Base-by-base conservation (phyloP, 1,140 invertebrate species). In the Euura lappo region DNA sequence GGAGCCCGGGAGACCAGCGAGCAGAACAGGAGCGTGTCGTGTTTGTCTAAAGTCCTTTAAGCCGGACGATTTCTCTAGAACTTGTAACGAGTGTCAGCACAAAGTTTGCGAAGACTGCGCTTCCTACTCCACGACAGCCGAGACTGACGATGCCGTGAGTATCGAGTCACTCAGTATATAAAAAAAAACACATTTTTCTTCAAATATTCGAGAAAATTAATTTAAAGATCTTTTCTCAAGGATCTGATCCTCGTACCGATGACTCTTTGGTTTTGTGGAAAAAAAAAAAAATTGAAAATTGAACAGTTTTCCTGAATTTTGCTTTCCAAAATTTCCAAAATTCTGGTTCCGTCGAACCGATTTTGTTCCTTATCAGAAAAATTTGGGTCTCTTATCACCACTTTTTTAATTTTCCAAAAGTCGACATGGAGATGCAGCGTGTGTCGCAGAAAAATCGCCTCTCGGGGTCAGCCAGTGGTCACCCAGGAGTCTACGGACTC, bases 101-200 rank as follows among this genome's bases (percentile, higher is more conserved):
- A 92, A 94, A 77, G 95, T 97, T 60, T 97, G 96, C 84, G 96
- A 97, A 84, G 96, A 97, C 86, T 97, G 96, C 81, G 94, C 94
- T 68, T 96, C 94, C 51, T 97, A 97, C 85, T 96, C 94, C 74
- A 95, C 94, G 81, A 91, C 92, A 67, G 92, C 93, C 65, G 94
- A 95, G 79, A 92, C 93, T 74, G 92, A 95, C 80, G 94, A 95
- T 81, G 90, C 91, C 86, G 94, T 95, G 88, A 91, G 87, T 87
- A 60, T 28, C 28, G 28, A 28, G 28, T 28, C 28, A 28, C 28
- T 28, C 28, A 1, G 28, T 28, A 28, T 28, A n/a, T 28, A 28
- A 28, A 28, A 28, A n/a, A n/a, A n/a, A n/a, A n/a, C n/a, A n/a
- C n/a, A n/a, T n/a, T n/a, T n/a, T n/a, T n/a, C n/a, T n/a, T n/a